Conservation (phyloP, 2,888 invertebrate genomes). For the Doris montereyensis region DNA sequence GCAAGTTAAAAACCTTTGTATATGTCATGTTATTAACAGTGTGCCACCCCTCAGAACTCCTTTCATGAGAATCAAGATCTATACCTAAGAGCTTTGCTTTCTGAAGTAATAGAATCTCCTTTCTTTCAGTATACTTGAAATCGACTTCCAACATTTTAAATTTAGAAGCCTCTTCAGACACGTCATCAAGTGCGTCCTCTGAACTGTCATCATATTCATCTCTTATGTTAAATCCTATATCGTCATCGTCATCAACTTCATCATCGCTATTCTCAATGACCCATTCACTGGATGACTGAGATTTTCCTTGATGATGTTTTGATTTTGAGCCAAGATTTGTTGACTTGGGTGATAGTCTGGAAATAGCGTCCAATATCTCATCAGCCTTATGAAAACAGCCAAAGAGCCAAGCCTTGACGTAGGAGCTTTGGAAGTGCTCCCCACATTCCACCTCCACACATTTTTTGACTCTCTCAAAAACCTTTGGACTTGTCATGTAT, state of each 20-base stretch:
- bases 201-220: slow-evolving; percentile 17
- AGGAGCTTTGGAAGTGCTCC: background rate
- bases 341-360: background rate
- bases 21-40: slow-evolving; percentile 27
- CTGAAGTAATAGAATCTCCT: slow-evolving; percentile 29
- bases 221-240: background rate
- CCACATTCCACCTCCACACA: slow-evolving; percentile 20
- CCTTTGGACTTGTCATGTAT: slow-evolving; percentile 34
- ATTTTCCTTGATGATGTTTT: background rate
- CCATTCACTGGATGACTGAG: too few species aligned
- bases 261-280: slow-evolving; percentile 1
- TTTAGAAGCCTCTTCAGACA: background rate
- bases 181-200: background rate
- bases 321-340: background rate
- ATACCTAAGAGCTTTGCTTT: slow-evolving; percentile 31
- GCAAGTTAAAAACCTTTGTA: slow-evolving; percentile 33
- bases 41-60: slow-evolving; percentile 22
- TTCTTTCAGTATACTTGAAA: slow-evolving; percentile 23
- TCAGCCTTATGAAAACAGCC: slow-evolving; percentile 20
- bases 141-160: slow-evolving; percentile 20
- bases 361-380: slow-evolving; percentile 35
- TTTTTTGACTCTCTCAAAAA: slow-evolving; percentile 14
- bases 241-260: slow-evolving; percentile 14
- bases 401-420: slow-evolving; percentile 29
- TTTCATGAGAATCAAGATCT: background rate